These are phyloP conservation scores for Smithornis capensis DNA, from an alignment of 2,113 vertebrate genomes.

Conservation along the genomic window DNA sequence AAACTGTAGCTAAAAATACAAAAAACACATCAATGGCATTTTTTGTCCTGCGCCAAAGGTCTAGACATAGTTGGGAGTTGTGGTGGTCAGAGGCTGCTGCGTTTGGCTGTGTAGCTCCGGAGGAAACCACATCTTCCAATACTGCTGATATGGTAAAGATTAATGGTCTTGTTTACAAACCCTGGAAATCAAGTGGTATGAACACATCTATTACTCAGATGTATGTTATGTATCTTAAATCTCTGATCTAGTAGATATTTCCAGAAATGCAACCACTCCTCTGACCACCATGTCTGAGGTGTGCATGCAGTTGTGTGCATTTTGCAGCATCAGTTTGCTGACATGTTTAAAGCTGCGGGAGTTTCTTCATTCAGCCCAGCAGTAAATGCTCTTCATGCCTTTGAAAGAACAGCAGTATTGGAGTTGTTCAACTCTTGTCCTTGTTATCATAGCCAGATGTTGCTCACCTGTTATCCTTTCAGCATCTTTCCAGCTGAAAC, in stretches of 20 bases:
- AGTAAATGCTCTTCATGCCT: neutral
- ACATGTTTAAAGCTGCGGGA: neutral
- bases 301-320: fast-evolving
- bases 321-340: neutral
- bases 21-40: neutral
- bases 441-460: neutral
- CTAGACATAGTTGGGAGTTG: neutral
- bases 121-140: neutral
- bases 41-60: neutral
- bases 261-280: neutral
- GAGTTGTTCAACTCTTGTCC: neutral
- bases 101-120: neutral
- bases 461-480: neutral
- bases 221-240: neutral
- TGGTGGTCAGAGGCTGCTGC: neutral
- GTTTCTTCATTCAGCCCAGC: neutral
- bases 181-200: neutral
- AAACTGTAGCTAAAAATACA: neutral
- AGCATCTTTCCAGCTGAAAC: neutral
- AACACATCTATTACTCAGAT: neutral
- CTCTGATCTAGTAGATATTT: neutral
- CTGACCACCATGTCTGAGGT: neutral
- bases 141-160: neutral
- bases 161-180: neutral
- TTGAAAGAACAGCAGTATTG: neutral